These are phyloP conservation scores for Mantis religiosa DNA, from an alignment of 2,888 invertebrate genomes.

Conservation along the genomic window DNA sequence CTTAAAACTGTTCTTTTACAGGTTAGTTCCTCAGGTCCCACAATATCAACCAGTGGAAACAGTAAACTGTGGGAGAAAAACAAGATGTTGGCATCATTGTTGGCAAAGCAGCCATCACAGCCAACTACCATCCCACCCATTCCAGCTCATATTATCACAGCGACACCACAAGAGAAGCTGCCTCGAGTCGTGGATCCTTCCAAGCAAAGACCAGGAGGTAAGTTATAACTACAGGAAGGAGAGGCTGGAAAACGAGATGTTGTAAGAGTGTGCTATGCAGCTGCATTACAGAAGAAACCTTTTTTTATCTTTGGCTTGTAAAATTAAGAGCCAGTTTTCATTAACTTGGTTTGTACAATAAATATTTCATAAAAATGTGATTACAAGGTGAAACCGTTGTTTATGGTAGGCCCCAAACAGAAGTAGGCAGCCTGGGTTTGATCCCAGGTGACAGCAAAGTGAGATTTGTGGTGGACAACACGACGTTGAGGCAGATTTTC, in stretches of 20 bases:
- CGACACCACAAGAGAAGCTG: slow-evolving; percentile 66
- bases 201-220: slow-evolving; percentile 2
- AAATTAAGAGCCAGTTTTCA: too few species aligned
- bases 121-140: slow-evolving; percentile 61
- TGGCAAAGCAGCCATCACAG: slow-evolving; percentile 69
- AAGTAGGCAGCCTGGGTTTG: too few species aligned
- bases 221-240: neutral
- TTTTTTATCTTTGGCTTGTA: too few species aligned
- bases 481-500: too few species aligned
- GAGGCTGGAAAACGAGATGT: neutral
- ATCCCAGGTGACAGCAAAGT: too few species aligned
- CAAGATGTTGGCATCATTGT: slow-evolving; percentile 76
- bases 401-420: too few species aligned
- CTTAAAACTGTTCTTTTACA: neutral
- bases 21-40: slow-evolving; percentile 1
- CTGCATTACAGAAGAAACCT: neutral
- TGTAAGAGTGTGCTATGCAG: neutral
- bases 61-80: slow-evolving; percentile 78
- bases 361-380: too few species aligned
- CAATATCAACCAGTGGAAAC: slow-evolving; percentile 20
- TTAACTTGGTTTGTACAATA: too few species aligned
- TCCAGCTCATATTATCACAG: slow-evolving; percentile 59
- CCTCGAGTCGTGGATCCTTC: slow-evolving; percentile 42
- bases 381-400: too few species aligned
- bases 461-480: too few species aligned